Evolutionary conservation across 2,113 vertebrate species (phyloP), one percentile per base, ranked within the genome.

Genomic region (Corvus moneduloides): DNA sequence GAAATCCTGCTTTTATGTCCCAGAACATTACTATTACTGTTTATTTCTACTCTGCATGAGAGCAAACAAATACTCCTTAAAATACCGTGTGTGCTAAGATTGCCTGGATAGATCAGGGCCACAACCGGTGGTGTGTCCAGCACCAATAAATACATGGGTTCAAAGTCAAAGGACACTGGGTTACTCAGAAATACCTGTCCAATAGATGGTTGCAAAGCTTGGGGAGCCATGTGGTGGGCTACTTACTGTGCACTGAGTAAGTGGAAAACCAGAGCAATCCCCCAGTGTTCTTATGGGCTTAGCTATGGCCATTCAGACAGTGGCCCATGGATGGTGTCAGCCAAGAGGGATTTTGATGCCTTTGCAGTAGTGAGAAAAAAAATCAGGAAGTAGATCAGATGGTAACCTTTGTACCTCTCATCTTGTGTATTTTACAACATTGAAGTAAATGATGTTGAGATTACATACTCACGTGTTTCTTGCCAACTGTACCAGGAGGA

Each of bases 21-120:
- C 73, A 44, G 63, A 80, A 64, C 54, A 12, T 94, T 72, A 33
- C 85, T 95, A 49, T 51, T 88, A 41, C 44, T 78, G 74, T 84
- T 97, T 96, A 52, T 68, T 84, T 87, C 51, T 86, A 6, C 16
- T 89, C 87, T 90, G 76, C 68, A 48, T 89, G 63, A 67, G 68
- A 77, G 39, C 48, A 51, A 67, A 59, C 66, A 87, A 51, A 76
- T 73, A 61, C 59, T 80, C 22, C 33, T 74, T 81, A 56, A 71
- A 83, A 66, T 61, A 23, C 48, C 6, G 27, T 1, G 6, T 67
- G 7, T 64, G 46, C 71, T 83, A n/a, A 49, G 75, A 33, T 79
- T 93, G 82, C 55, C 46, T 71, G 51, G 72, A 17, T 54, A 69
- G 59, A 88, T 78, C 61, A 49, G 52, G 51, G 26, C 39, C 33